Base-by-base conservation (phyloP, 2,113 vertebrate genomes). In the Tachysurus vachellii region DNA sequence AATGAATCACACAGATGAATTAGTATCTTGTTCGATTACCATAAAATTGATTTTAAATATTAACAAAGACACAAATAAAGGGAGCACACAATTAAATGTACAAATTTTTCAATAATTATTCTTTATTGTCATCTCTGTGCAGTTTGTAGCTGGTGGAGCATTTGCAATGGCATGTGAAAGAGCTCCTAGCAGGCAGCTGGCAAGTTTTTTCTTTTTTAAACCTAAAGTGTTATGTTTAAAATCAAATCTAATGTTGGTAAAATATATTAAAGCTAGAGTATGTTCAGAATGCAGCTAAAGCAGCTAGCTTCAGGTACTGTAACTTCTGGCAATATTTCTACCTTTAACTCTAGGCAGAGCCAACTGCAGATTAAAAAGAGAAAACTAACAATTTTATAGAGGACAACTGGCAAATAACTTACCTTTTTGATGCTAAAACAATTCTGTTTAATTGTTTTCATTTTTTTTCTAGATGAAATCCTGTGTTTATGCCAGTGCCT, bases 141-240 rank as follows among this genome's bases (percentile, higher is more conserved):
- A 96, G 95, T 90, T 92, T 90, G 75, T 94, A 44, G 28, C 86
- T 12, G 94, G 87, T 82, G 95, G 95, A 84, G 93, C 94, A 1
- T 87, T 93, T 12, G 90, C 92, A 1, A 80, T 95, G 31, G 93
- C 93, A 88, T 94, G 87, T 89, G 92, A 92, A 71, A 93, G 89
- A 87, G 90, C 80, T 62, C 92, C 94, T 21, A 93, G 76, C 90
- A 93, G 87, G 89, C 71, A 64, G 26, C 62, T 92, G 90, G 95
- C 95, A 90, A 66, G 88, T 80, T 79, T 50, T 61, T 47, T 61
- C n/a, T n/a, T 53, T 77, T 36, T 14, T 66, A 28, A 4, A 47
- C 3, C n/a, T 44, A 3, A 31, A 47, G 6, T 70, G 26, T 56
- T 76, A 61, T 59, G 9, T 42, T 83, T 56, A 44, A 62, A 80